Evolutionary conservation across 1,140 invertebrate species (phyloP).

Genomic region (Dendroctonus ponderosae): DNA sequence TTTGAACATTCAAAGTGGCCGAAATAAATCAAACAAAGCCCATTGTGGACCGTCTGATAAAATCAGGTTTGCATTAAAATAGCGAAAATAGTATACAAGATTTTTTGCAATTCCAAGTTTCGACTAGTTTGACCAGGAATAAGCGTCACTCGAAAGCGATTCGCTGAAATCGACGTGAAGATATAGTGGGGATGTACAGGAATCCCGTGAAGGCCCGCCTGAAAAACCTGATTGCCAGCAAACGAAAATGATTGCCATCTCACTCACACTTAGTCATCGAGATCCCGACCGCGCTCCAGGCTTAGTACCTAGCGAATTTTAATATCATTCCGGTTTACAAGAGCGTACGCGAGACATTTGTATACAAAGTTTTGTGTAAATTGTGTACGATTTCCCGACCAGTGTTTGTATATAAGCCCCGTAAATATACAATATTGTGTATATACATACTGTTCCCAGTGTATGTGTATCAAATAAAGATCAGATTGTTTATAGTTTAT

Average conservation of each 20-base stretch:
- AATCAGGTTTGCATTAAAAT: too few relatives aligned
- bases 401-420: slow-evolving; percentile 50
- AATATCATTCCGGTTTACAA: slow-evolving; percentile 45
- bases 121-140: not conserved
- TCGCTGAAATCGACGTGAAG: slow-evolving; percentile 5
- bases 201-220: slow-evolving; percentile 4
- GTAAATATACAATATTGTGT: slow-evolving; percentile 48
- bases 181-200: slow-evolving; percentile 1
- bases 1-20: too few relatives aligned
- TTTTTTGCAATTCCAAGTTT: too few relatives aligned
- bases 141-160: not conserved
- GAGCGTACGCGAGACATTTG: slow-evolving; percentile 41
- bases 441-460: slow-evolving; percentile 43
- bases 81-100: too few relatives aligned
- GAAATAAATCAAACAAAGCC: too few relatives aligned
- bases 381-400: slow-evolving; percentile 45
- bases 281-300: slow-evolving; percentile 22
- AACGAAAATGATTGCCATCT: slow-evolving; percentile 9
- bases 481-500: slow-evolving; percentile 45
- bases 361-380: slow-evolving; percentile 43
- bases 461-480: slow-evolving; percentile 48
- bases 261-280: slow-evolving; percentile 9
- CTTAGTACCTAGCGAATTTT: slow-evolving; percentile 30
- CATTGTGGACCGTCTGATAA: too few relatives aligned
- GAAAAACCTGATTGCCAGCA: not conserved